These are phyloP conservation scores for Aspidiotus destructor DNA, from an alignment of 2,888 invertebrate genomes.

Conservation along the genomic window DNA sequence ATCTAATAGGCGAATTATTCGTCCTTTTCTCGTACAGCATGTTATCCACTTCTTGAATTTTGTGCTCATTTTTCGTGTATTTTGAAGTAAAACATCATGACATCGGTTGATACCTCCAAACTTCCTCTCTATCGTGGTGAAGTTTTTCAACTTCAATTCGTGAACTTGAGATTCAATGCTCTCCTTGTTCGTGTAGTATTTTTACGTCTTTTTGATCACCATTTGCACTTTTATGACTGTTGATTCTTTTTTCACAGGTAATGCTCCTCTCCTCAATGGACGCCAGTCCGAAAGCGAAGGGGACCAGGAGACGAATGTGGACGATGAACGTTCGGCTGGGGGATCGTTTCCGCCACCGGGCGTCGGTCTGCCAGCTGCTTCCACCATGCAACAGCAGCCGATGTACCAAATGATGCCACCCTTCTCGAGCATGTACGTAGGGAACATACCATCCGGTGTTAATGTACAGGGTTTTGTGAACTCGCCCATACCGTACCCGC, in stretches of 20 bases:
- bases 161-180: too few relatives aligned
- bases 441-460: conserved; percentile 19
- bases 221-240: too few relatives aligned
- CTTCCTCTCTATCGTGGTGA: too few relatives aligned
- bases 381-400: conserved; percentile 23
- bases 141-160: too few relatives aligned
- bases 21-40: too few relatives aligned
- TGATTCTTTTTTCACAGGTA: conserved; percentile 11
- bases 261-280: conserved; percentile 19
- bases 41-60: too few relatives aligned
- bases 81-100: too few relatives aligned
- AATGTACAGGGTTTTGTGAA: conserved; percentile 16
- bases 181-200: too few relatives aligned
- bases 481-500: conserved; percentile 23
- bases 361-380: conserved; percentile 9
- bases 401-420: conserved; percentile 28
- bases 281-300: conserved; percentile 28
- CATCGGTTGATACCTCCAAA: too few relatives aligned
- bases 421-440: conserved; percentile 18
- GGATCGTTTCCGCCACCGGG: conserved; percentile 14
- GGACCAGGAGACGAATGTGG: conserved; percentile 6
- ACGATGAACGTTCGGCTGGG: conserved; percentile 13
- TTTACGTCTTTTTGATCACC: too few relatives aligned
- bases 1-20: too few relatives aligned
- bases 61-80: too few relatives aligned